Percentiles rank a stretch among this genome's conserved stretches.
Conservation (phyloP, 2,888 invertebrate genomes). For the Periphyllus acericola region DNA sequence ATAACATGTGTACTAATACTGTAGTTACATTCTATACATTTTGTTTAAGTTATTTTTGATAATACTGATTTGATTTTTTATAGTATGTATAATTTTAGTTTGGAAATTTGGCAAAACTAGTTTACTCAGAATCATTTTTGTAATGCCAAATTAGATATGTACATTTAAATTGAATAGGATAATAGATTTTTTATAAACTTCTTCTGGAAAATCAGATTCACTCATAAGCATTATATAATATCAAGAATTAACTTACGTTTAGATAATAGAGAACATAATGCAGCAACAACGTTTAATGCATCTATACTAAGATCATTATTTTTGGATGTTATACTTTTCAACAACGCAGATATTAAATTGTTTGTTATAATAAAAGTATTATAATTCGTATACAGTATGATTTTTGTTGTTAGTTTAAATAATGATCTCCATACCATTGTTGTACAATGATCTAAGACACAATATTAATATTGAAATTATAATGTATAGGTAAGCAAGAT, state of each 20-base stretch:
- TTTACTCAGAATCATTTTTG: not conserved
- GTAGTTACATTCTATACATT: too few relatives aligned
- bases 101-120: too few relatives aligned
- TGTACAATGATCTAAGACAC: constrained; percentile 50
- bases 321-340: constrained; percentile 33
- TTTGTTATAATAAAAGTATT: constrained; percentile 38
- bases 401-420: constrained; percentile 32
- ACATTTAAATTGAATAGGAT: not conserved
- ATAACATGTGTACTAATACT: too few relatives aligned
- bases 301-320: constrained; percentile 42
- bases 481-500: not conserved
- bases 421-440: constrained; percentile 55
- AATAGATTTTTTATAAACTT: too few relatives aligned
- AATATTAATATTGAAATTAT: not conserved
- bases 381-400: constrained; percentile 26
- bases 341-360: constrained; percentile 37
- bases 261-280: constrained; percentile 6
- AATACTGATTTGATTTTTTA: too few relatives aligned
- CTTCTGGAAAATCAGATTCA: too few relatives aligned
- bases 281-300: constrained; percentile 40
- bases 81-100: not conserved
- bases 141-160: not conserved
- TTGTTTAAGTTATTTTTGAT: too few relatives aligned
- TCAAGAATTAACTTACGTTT: constrained; percentile 39
- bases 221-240: not conserved